A percentile compares a stretch with the other conserved stretches of the same genome.
phyloP scores from a whole-genome alignment of 2,797 vertebrate genomes.

The Pseudocheirus occidentalis region DNA sequence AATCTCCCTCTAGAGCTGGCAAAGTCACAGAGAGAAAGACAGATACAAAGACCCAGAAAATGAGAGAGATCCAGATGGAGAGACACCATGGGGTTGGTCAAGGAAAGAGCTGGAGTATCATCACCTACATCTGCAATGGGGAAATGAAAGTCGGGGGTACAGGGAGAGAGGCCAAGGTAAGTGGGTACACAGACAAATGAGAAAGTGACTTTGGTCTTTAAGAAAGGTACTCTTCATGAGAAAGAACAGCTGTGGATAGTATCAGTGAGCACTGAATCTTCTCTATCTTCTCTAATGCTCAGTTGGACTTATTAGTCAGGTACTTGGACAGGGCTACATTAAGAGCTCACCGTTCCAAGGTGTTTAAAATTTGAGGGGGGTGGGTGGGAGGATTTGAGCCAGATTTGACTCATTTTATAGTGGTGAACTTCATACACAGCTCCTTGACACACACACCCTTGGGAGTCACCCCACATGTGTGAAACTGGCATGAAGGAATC shows the following conservation, averaged over 20 bases:
- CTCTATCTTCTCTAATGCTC: not conserved
- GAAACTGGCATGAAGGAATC: conserved; percentile 16
- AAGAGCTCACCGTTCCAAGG: not conserved
- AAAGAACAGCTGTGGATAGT: not conserved
- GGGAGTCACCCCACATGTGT: conserved; percentile 11
- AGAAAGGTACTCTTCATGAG: not conserved
- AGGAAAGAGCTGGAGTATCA: not conserved
- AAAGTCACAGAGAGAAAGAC: conserved; percentile 53
- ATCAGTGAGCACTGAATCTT: not conserved
- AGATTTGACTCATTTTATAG: not conserved
- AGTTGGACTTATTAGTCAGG: not conserved
- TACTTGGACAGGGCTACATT: not conserved
- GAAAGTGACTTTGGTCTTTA: not conserved
- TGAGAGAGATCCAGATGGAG: not conserved
- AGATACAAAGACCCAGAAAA: conserved; percentile 32
- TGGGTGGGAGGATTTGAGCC: not conserved
- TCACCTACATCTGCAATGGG: not conserved
- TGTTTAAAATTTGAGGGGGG: not conserved
- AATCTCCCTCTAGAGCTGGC: conserved; percentile 46
- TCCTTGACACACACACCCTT: not conserved
- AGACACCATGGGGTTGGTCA: not conserved
- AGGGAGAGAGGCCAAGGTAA: not conserved
- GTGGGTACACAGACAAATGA: not conserved
- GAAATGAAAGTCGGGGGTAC: not conserved
- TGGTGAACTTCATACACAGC: not conserved